Percentiles rank a stretch among this genome's conserved stretches.
Evolutionary conservation across 1,140 invertebrate species (phyloP).

Genomic region (Nasonia longicornis): DNA sequence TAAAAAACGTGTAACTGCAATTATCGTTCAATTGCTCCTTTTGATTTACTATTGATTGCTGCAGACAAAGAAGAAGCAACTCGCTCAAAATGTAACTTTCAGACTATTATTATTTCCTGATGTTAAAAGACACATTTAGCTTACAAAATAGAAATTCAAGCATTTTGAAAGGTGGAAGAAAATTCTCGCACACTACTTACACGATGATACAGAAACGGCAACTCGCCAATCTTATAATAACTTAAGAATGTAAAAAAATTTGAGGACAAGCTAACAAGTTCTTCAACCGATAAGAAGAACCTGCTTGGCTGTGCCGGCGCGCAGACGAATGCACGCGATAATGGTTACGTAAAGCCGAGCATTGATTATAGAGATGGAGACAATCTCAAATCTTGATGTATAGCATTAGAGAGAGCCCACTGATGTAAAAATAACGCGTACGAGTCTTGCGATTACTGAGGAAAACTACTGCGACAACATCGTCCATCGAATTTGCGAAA

Average conservation of each 20-base stretch:
- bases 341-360: constrained; percentile 16
- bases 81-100: too few relatives aligned
- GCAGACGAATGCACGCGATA: constrained; percentile 16
- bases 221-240: background rate
- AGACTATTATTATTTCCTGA: too few relatives aligned
- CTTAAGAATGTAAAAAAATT: background rate
- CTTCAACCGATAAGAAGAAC: background rate
- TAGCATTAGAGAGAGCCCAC: background rate
- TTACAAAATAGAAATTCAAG: too few relatives aligned
- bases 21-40: background rate
- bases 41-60: background rate
- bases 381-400: constrained; percentile 8
- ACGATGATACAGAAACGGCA: background rate
- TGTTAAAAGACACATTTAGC: too few relatives aligned
- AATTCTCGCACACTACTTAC: too few relatives aligned
- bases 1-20: background rate
- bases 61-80: background rate
- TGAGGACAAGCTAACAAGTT: background rate
- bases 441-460: background rate
- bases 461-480: background rate
- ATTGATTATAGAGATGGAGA: constrained; percentile 16
- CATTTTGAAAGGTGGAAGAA: too few relatives aligned
- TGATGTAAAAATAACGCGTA: background rate
- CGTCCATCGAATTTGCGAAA: background rate
- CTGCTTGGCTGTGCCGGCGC: background rate